Base-by-base conservation (phyloP, 2,113 vertebrate genomes). In the Charadrius vociferus region DNA sequence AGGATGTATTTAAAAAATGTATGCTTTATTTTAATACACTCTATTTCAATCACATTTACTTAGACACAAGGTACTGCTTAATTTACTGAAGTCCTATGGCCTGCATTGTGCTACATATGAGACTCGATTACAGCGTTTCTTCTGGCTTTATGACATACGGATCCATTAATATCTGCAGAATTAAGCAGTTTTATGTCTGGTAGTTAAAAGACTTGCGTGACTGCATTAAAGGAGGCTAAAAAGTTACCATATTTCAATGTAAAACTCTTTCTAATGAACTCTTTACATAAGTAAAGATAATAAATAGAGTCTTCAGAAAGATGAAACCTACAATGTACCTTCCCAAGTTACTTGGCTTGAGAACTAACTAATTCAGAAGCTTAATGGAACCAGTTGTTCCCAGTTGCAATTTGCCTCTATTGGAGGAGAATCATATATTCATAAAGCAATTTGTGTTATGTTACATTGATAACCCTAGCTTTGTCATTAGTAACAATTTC, bases 181-280 rank as follows among this genome's bases (percentile, higher is more conserved):
- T 81, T 89, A 95, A 95, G 52, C 26, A 88, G 49, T 85, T 95
- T 88, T 93, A 95, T 81, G 37, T 77, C 90, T 70, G 37, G 49
- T 39, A 93, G 62, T 92, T 92, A 91, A 94, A 94, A 86, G 75
- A 67, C 10, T 73, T 61, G n/a, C 0, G 2, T 88, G 84, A 75
- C 32, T 94, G 32, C 71, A 96, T 81, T 93, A 92, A 88, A 80
- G 59, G 10, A 90, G 74, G 55, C 41, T 86, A 94, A 88, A 92
- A 93, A 63, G 74, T 89, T 93, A 59, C 66, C 53, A 53, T 82
- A 93, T 90, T 95, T 93, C 89, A 96, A 53, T 27, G 26, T 73
- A 93, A 90, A 91, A 72, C 68, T 88, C 24, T 85, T 95, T 61
- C 87, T 95, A 91, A 89, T 91, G 73, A 91, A 93, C 65, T 65